These are phyloP conservation scores for Hylomyscus alleni DNA, from an alignment of 2,797 vertebrate genomes.

Conservation along the genomic window DNA sequence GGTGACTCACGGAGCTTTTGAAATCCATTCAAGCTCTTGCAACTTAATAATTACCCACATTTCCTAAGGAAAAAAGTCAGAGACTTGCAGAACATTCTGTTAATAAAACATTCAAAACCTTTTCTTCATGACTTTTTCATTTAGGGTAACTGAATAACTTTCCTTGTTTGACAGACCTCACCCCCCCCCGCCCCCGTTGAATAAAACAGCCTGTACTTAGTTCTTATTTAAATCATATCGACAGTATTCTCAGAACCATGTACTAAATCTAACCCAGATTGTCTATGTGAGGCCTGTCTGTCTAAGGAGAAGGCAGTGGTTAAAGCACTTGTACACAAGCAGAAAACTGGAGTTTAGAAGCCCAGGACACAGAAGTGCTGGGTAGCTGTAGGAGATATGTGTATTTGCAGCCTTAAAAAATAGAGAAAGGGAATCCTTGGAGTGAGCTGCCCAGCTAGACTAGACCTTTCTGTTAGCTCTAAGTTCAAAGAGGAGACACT, in stretches of 20 bases:
- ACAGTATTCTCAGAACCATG: background rate
- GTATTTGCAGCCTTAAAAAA: background rate
- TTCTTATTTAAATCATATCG: constrained; percentile 40
- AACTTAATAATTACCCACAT: constrained; percentile 65
- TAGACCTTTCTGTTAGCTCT: too few species aligned
- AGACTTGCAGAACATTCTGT: background rate
- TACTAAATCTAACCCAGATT: background rate
- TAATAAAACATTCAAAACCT: constrained; percentile 57
- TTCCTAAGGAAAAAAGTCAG: background rate
- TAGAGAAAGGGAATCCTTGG: background rate
- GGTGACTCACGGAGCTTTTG: constrained; percentile 68
- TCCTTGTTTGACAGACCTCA: background rate
- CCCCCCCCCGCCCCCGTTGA: background rate
- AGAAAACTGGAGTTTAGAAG: background rate
- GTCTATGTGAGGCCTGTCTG: background rate
- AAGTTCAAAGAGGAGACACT: background rate
- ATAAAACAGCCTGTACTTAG: constrained; percentile 12
- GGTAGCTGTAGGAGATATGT: accelerated
- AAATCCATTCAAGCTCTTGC: constrained; percentile 54
- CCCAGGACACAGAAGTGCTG: background rate
- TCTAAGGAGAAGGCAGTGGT: background rate
- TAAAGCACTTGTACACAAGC: too few species aligned
- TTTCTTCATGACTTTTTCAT: constrained; percentile 16
- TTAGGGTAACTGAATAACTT: background rate
- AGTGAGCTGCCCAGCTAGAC: background rate